Conservation (phyloP, 1,140 invertebrate genomes). For the Chymomyza costata region DNA sequence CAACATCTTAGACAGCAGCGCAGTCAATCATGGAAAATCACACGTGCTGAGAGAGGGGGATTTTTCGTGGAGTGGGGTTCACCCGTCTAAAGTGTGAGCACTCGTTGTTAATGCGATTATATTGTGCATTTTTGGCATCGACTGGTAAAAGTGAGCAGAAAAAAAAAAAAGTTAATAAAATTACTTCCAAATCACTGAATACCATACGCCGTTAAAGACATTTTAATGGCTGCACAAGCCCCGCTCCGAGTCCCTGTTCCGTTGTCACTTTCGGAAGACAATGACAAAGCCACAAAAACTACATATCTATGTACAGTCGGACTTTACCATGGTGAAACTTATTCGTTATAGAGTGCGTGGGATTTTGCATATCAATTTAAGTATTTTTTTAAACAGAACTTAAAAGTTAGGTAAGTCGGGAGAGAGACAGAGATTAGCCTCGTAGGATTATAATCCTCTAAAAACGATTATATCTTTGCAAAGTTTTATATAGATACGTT, state of each 20-base stretch:
- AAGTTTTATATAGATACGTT: no score
- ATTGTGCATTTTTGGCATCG: constrained; percentile 64
- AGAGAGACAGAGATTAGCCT: no score
- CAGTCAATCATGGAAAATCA: constrained; percentile 46
- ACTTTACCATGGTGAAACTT: no score
- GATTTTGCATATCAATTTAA: no score
- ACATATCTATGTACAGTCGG: no score
- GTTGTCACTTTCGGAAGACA: constrained; percentile 41
- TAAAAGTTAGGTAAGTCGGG: no score
- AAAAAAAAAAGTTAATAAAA: constrained; percentile 58
- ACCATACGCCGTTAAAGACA: constrained; percentile 68
- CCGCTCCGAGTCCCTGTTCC: no score
- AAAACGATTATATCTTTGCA: no score
- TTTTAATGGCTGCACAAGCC: constrained; percentile 54
- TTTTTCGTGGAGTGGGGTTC: background rate
- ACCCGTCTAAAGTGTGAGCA: constrained; percentile 11
- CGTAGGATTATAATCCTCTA: no score
- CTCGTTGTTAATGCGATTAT: constrained; percentile 71
- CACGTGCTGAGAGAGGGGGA: constrained; percentile 40
- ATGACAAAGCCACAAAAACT: constrained; percentile 37
- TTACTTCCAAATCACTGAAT: constrained; percentile 72
- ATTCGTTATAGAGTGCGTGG: no score
- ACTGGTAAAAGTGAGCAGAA: constrained; percentile 7
- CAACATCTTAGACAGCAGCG: constrained; percentile 6
- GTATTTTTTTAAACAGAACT: no score